Base-by-base conservation (phyloP, 2,888 invertebrate species). In the Linhomoeus sp. region DNA sequence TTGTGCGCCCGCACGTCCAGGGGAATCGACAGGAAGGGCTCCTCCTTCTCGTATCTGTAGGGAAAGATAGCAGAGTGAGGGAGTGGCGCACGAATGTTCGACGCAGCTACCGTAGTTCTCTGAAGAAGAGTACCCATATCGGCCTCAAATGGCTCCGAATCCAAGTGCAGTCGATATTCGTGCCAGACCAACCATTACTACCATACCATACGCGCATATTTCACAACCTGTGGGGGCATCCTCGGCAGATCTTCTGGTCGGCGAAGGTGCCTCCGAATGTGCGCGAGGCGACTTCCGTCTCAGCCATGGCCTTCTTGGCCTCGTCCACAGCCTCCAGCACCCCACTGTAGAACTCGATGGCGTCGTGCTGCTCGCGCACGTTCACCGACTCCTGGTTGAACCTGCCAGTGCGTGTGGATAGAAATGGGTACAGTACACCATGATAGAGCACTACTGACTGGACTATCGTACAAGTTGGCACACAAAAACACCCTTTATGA, bases 211-310 rank as follows among this genome's bases (percentile, higher is more conserved):
- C n/a, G n/a, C n/a, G n/a, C n/a, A n/a, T n/a, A n/a, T n/a, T n/a
- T n/a, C n/a, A n/a, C n/a, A 69, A 77, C 76, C 88, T 79, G 74
- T 94, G 94, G 43, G 92, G 92, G 69, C 94, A 94, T 57, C 83
- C 90, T 73, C 88, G 88, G 68, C 94, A 94, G 61, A 90, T 94
- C 73, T 94, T 94, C 69, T 94, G 92, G 72, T 94, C 92, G 42
- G 90, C 92, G 70, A 88, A 92, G 33, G 86, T 83, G 35, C 94
- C 94, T 45, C 92, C 90, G 63, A 94, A 76, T 45, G 87, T 22
- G 24, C 23, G 14, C 23, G 29, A 14, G 20, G 81, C 80, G 82
- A 87, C 84, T 45, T 86, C 76, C 67, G 86, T 85, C 58, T 83
- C 81, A 61, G 86, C 82, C 53, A 92, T 72, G 23, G 82, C 80